Evolutionary conservation across 2,113 vertebrate species (phyloP).

Genomic region (Malaclemys terrapin): DNA sequence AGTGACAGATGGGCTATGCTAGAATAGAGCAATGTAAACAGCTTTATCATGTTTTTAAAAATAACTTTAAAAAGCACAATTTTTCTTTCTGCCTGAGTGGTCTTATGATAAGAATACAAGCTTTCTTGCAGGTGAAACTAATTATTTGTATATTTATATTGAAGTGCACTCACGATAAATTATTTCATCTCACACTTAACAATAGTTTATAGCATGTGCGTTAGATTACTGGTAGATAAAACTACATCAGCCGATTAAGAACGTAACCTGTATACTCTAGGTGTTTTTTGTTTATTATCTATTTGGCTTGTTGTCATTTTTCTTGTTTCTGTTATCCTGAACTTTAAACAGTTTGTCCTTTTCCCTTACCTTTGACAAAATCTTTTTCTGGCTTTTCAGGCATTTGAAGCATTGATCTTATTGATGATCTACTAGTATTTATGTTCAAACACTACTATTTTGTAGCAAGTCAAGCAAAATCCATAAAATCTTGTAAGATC

Average conservation of each 20-base stretch:
- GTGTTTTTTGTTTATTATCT: background rate
- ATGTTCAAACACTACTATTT: constrained; percentile 40
- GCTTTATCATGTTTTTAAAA: background rate
- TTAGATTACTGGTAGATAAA: background rate
- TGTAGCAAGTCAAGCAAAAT: constrained; percentile 34
- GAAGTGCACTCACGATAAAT: background rate
- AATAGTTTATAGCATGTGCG: background rate
- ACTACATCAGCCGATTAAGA: background rate
- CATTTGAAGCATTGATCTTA: constrained; percentile 15
- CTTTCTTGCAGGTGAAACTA: background rate
- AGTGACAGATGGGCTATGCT: background rate
- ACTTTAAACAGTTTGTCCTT: constrained; percentile 34
- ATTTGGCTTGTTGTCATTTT: background rate
- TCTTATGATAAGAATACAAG: background rate
- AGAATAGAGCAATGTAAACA: background rate
- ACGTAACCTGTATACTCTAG: background rate
- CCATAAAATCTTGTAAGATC: constrained; percentile 57
- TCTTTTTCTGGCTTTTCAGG: background rate
- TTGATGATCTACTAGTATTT: constrained; percentile 54
- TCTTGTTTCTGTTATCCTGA: constrained; percentile 34
- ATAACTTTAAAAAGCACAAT: background rate
- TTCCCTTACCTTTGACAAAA: constrained; percentile 21
- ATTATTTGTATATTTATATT: background rate
- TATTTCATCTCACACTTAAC: constrained; percentile 17
- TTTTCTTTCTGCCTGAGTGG: background rate